Conservation (phyloP, 1,140 invertebrate genomes). For the Hypothenemus hampei region DNA sequence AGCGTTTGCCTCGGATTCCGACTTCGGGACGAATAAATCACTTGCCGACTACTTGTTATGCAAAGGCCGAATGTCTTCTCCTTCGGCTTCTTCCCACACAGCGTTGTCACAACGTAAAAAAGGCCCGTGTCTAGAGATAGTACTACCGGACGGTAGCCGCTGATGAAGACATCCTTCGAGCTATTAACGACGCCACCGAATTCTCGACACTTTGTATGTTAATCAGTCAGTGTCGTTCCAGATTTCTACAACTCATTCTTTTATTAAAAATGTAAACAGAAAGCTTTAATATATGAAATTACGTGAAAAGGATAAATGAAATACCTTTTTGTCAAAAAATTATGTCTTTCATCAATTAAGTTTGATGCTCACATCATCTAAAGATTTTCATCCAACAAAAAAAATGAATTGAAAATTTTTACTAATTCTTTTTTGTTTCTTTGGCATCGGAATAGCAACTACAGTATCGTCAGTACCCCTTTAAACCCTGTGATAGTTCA, state of each 20-base stretch:
- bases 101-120: slow-evolving; percentile 18
- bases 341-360: too few relatives aligned
- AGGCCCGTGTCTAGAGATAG: slow-evolving; percentile 29
- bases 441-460: too few relatives aligned
- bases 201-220: slow-evolving; percentile 22
- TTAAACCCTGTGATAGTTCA: too few relatives aligned
- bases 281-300: neutral
- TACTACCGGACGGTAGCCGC: slow-evolving; percentile 34
- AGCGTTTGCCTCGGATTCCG: neutral
- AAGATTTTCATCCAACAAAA: too few relatives aligned
- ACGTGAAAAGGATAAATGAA: too few relatives aligned
- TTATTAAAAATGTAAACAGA: neutral
- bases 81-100: slow-evolving; percentile 19
- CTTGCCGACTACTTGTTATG: slow-evolving; percentile 18
- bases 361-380: too few relatives aligned
- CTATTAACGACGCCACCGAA: slow-evolving; percentile 30
- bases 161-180: slow-evolving; percentile 32
- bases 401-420: too few relatives aligned
- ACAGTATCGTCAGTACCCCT: too few relatives aligned
- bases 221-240: slow-evolving; percentile 14
- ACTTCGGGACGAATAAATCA: slow-evolving; percentile 3
- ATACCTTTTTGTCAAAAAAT: too few relatives aligned
- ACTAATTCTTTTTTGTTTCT: too few relatives aligned
- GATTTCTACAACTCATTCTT: too few relatives aligned
- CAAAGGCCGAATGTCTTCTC: slow-evolving; percentile 19